Evolutionary conservation across 1,140 invertebrate genomes (phyloP), one percentile per base, ranked within the genome.

Genomic region (Philotrypesis tridentata): DNA sequence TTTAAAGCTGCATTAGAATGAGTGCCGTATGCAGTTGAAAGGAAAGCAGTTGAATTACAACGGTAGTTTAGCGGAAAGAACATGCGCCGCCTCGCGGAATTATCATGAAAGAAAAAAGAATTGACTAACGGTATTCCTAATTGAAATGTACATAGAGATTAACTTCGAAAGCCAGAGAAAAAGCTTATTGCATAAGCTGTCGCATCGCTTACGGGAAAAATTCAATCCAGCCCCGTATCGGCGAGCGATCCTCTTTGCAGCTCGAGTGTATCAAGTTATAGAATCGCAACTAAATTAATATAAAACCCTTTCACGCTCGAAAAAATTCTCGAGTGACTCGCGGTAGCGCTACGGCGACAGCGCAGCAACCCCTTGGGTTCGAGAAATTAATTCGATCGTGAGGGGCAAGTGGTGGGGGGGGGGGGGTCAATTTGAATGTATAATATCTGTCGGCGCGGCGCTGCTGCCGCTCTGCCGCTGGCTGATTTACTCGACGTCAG

Each of bases 351-450:
- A 14, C 0, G 23, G 61, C 61, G 55, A 25, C 17, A 17, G 7
- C 72, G 9, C 40, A 55, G 1, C 72, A 78, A 65, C 75, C 63
- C 65, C 67, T 33, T 37, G 27, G 12, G 43, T 70, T 70, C 27
- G 27, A 70, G n/a, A 70, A 78, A 37, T 78, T 78, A 78, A 78
- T 78, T 78, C 40, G 76, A 68, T 11, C 48, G n/a, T n/a, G n/a
- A n/a, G n/a, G n/a, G n/a, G n/a, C n/a, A n/a, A n/a, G n/a, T n/a
- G n/a, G n/a, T n/a, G n/a, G n/a, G n/a, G n/a, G n/a, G n/a, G n/a
- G n/a, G 29, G 48, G 48, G 21, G 48, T 14, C 65, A 55, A 79
- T 79, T 79, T 70, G 67, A 77, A 77, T 77, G 63, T 65, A 77
- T 77, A 77, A 68, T 68, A 77, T 68, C 63, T 29, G 63, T 77